phyloP scores from a whole-genome alignment of 92 coral and sea anemone genomes.

The Diadumene lineata region DNA sequence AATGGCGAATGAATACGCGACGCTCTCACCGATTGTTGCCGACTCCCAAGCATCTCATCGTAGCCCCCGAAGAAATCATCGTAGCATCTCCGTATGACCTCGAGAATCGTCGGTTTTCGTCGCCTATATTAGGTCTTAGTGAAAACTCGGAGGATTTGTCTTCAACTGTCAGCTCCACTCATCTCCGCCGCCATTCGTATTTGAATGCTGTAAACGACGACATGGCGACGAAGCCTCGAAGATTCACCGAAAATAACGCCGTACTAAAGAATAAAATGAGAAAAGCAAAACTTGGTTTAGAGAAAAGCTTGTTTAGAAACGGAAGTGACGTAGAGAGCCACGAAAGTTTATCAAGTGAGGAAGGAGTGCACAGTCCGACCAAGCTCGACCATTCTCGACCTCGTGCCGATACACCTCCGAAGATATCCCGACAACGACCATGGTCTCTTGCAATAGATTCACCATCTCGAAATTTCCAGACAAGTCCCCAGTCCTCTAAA shows the following conservation, averaged over 20 bases:
- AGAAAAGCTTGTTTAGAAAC: not conserved
- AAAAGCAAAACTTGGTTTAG: not conserved
- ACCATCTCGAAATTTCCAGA: constrained; percentile 16
- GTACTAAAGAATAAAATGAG: constrained; percentile 4
- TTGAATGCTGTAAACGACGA: constrained; percentile 75
- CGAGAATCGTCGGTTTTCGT: constrained; percentile 37
- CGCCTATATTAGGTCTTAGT: constrained; percentile 26
- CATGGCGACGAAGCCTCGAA: not conserved
- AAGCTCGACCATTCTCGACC: constrained; percentile 28
- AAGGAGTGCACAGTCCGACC: not conserved
- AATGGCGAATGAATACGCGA: constrained; percentile 26
- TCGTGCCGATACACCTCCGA: constrained; percentile 4
- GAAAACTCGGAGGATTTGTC: constrained; percentile 36
- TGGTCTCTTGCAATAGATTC: constrained; percentile 40
- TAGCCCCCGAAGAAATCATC: constrained; percentile 38
- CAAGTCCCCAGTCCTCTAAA: constrained; percentile 14
- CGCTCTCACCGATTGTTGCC: constrained; percentile 36
- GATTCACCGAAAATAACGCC: constrained; percentile 14
- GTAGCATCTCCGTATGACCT: constrained; percentile 35
- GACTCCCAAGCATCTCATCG: constrained; percentile 42
- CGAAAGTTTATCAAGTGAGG: constrained; percentile 9
- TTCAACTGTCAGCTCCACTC: constrained; percentile 46
- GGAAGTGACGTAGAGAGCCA: constrained; percentile 8
- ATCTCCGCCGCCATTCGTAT: constrained; percentile 79
- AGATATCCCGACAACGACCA: constrained; percentile 27